Evolutionary conservation across 2,797 vertebrate genomes (phyloP).

Genomic region (Thunnus albacares): DNA sequence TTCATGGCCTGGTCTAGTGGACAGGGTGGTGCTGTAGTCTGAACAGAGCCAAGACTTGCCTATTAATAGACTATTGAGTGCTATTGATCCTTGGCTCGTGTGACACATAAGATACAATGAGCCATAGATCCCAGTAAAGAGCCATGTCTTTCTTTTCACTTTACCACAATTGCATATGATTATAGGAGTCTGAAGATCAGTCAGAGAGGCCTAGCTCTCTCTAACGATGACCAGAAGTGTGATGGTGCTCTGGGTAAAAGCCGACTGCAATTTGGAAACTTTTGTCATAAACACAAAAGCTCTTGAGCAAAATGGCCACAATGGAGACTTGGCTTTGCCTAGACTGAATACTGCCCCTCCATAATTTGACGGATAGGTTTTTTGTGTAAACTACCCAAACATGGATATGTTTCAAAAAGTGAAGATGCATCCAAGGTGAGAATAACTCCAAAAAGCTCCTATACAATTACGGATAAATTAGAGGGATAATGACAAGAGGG

Average conservation of each 20-base stretch:
- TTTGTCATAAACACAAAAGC: slow-evolving; percentile 83
- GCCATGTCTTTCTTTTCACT: slow-evolving; percentile 84
- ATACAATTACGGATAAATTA: slow-evolving; percentile 87
- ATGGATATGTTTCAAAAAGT: slow-evolving; percentile 74
- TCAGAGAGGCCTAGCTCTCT: slow-evolving; percentile 62
- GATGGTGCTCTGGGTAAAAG: slow-evolving; percentile 74
- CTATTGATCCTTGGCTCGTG: slow-evolving; percentile 87
- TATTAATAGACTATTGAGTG: slow-evolving; percentile 92
- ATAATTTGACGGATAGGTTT: slow-evolving; percentile 66
- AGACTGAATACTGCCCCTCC: slow-evolving; percentile 49
- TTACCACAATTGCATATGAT: slow-evolving; percentile 89
- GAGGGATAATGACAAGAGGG: slow-evolving; percentile 82
- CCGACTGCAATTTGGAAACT: slow-evolving; percentile 81
- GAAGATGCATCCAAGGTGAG: slow-evolving; percentile 79
- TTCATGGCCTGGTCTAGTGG: slow-evolving; percentile 81
- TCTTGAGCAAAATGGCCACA: slow-evolving; percentile 70
- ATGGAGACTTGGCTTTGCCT: slow-evolving; percentile 62
- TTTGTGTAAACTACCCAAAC: slow-evolving; percentile 69
- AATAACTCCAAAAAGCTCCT: slow-evolving; percentile 80
- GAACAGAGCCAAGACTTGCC: slow-evolving; percentile 82
- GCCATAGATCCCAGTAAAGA: slow-evolving; percentile 87
- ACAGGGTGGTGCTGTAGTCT: slow-evolving; percentile 82
- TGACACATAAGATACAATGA: slow-evolving; percentile 89
- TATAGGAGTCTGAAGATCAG: slow-evolving; percentile 81
- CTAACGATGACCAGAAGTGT: slow-evolving; percentile 68